Base-by-base conservation (phyloP, 2,888 invertebrate genomes). In the Lepetodrilus schrolli region DNA sequence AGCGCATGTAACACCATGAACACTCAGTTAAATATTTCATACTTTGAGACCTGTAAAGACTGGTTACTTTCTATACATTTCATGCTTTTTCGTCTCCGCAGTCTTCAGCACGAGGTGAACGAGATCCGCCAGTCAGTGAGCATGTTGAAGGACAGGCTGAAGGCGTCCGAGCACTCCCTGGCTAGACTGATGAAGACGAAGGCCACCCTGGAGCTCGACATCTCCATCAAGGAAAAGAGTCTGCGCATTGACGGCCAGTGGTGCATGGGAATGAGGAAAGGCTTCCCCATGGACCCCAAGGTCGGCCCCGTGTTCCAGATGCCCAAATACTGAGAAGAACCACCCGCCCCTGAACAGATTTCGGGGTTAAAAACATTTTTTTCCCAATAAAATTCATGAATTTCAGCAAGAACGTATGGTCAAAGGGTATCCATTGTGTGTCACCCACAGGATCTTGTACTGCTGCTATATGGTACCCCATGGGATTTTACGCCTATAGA, bases 211-310 rank as follows among this genome's bases (percentile, higher is more conserved):
- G 97, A 98, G 91, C 94, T 94, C 48, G 97, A 98, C 91, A 92
- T 96, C 77, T 93, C 94, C 69, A 93, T 94, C 88, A 98, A 98
- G 92, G 94, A 95, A 79, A 96, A 96, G 88, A 94, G 96, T 10
- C 92, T 97, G 77, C 95, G 96, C 90, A 96, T 97, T 80, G 97
- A 98, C 92, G 93, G 95, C 78, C 96, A 97, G 91, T 96, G 96
- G 92, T 97, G 97, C 90, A 94, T 96, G 93, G 96, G 96, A 1
- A 93, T 97, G 87, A 92, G 98, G 66, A 93, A 97, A 78, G 95
- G 96, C 4, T 97, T 96, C 92, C 97, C 97, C n/a, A 89, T 89
- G 87, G 90, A 90, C 72, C 89, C 89, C 43, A 89, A 89, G 81
- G 86, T 89, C 4, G 90, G 90, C 21, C 90, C 90, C 66, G 88